Evolutionary conservation across 1,140 invertebrate genomes (phyloP), one percentile per base, ranked within the genome.

Genomic region (Macrosteles quadrilineatus): DNA sequence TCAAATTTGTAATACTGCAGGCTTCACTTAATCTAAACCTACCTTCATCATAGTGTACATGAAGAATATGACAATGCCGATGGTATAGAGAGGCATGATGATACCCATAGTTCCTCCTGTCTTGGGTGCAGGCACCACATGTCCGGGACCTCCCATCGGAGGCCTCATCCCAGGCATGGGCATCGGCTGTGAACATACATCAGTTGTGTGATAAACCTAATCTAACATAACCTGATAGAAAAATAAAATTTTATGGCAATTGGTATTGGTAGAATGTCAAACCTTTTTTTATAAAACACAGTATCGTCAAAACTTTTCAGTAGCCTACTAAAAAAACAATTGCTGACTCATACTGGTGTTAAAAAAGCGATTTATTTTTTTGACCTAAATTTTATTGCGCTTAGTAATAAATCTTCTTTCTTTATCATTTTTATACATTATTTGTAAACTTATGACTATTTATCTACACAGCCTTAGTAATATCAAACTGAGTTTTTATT

Each of bases 51-150:
- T 88, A 11, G 95, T 98, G 80, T 97, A 98, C 29, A 97, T 85
- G 78, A 98, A 96, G 83, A 98, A 97, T 1, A 95, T 82, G 21
- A 97, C 88, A 75, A 98, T 97, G 73, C 92, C 95, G 72, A 97
- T 87, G 1, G 96, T 97, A 79, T 98, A 98, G 71, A 98, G 86
- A 1, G 96, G 96, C 92, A 98, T 96, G n/a, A 98, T 87, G 73
- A 96, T 87, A 50, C 91, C 92, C 90, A 92, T 94, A 69, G 90
- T 88, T 69, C 90, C 89, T 76, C 80, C 87, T 75, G 78, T 83
- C 77, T 83, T 84, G 76, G 89, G 89, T 27, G 90, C 86, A 2
- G 90, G 85, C 29, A 90, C 84, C 9, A 92, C 86, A 57, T 92
- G 89, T 4, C 91, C 93, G 9, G 91, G 87, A 12, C 90, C 90